phyloP scores from a whole-genome alignment of 2,888 invertebrate genomes.

The Endomychus coccineus region DNA sequence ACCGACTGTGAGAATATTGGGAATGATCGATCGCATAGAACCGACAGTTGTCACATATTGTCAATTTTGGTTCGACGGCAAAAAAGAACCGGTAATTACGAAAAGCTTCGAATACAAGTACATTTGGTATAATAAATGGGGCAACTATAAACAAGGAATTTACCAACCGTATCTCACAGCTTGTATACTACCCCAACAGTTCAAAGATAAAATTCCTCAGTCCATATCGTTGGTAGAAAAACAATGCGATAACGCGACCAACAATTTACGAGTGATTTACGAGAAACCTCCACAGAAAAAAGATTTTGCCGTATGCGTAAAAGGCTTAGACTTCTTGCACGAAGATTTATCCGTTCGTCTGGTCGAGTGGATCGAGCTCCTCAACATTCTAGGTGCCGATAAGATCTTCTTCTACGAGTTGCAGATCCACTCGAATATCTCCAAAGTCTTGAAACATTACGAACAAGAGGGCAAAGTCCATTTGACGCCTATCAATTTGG shows the following conservation, averaged over 20 bases:
- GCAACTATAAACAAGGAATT: constrained; percentile 84
- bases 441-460: constrained; percentile 65
- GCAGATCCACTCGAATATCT: constrained; percentile 87
- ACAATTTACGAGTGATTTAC: constrained; percentile 76
- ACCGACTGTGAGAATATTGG: constrained; percentile 73
- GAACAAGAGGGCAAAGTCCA: constrained; percentile 48
- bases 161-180: constrained; percentile 88
- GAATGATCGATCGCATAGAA: constrained; percentile 83
- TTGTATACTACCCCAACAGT: constrained; percentile 74
- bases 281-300: constrained; percentile 65
- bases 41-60: constrained; percentile 76
- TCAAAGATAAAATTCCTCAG: constrained; percentile 65
- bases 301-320: constrained; percentile 87
- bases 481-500: constrained; percentile 74
- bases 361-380: constrained; percentile 90
- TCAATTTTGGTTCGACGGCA: constrained; percentile 84
- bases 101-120: constrained; percentile 86
- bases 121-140: constrained; percentile 92
- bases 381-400: constrained; percentile 80
- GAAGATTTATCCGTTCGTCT: constrained; percentile 84
- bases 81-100: constrained; percentile 71
- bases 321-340: constrained; percentile 87
- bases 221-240: constrained; percentile 81
- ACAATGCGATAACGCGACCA: constrained; percentile 78
- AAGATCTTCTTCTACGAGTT: constrained; percentile 87